Evolutionary conservation across 2,113 vertebrate species (phyloP).

Genomic region (Rallus limicola): DNA sequence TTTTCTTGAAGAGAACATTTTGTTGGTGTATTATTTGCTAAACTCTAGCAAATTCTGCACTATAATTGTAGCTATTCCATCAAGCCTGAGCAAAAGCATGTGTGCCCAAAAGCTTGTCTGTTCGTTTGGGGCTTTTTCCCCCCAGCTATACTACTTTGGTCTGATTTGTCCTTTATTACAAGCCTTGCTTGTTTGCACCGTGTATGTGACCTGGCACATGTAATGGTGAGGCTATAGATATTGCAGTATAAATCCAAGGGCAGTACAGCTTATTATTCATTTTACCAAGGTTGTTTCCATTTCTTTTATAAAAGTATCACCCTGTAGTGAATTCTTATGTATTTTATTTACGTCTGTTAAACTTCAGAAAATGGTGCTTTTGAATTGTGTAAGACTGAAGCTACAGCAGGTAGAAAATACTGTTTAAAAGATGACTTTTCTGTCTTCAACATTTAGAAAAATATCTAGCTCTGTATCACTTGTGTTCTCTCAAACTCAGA

Average conservation of each 20-base stretch:
- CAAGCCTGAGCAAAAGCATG: not conserved
- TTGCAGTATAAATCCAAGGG: not conserved
- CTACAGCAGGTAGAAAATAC: not conserved
- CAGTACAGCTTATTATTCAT: not conserved
- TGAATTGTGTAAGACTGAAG: not conserved
- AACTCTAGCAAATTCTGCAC: not conserved
- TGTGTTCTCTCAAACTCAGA: not conserved
- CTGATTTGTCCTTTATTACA: not conserved
- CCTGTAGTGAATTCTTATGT: not conserved
- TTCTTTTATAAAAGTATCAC: not conserved
- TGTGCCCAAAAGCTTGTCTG: not conserved
- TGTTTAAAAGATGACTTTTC: not conserved
- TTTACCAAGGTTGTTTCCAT: not conserved
- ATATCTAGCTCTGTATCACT: not conserved
- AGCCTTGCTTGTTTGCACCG: not conserved
- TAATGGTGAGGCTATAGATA: not conserved
- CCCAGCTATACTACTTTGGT: not conserved
- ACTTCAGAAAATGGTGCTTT: not conserved
- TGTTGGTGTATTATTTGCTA: not conserved
- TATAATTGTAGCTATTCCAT: not conserved
- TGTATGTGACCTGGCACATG: not conserved
- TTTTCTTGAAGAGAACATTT: not conserved
- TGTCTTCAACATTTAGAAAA: not conserved
- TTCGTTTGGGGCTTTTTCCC: not conserved
- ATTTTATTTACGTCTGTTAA: not conserved